Percentiles rank a stretch among this genome's conserved stretches.
These are phyloP conservation scores for Oriolus oriolus DNA, from an alignment of 2,113 vertebrate genomes.

Conservation along the genomic window DNA sequence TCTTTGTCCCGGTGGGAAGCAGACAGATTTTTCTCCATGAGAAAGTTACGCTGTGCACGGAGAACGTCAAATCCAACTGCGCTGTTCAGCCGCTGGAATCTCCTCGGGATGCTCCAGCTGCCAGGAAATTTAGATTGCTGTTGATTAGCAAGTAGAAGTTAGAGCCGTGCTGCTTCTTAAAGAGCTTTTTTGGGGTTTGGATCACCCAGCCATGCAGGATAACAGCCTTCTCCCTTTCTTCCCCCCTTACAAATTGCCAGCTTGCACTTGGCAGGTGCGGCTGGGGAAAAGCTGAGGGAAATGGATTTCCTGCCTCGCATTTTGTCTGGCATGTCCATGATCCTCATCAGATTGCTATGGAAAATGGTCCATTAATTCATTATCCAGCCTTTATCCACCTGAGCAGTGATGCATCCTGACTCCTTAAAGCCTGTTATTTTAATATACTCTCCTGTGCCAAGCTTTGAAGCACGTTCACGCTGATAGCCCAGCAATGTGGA, in stretches of 20 bases:
- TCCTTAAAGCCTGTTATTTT: not conserved
- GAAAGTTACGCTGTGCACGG: accelerated
- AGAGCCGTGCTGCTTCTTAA: not conserved
- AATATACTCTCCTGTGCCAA: not conserved
- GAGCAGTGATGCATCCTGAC: not conserved
- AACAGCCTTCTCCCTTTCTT: not conserved
- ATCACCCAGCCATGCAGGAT: not conserved
- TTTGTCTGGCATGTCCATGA: not conserved
- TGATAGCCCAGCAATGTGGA: not conserved
- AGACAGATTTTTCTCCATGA: not conserved
- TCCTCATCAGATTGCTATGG: not conserved
- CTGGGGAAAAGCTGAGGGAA: not conserved
- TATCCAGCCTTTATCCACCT: not conserved
- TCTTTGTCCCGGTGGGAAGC: not conserved
- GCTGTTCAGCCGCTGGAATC: accelerated
- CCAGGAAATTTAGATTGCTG: not conserved
- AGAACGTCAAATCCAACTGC: accelerated
- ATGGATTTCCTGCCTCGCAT: not conserved
- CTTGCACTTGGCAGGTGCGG: slow-evolving; percentile 5
- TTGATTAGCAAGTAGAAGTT: not conserved
- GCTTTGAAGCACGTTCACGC: not conserved
- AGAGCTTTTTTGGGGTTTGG: not conserved
- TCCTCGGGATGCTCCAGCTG: not conserved
- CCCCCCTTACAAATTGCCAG: not conserved
- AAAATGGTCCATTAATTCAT: not conserved